Base-by-base conservation (phyloP, 2,113 vertebrate genomes). In the Corythoichthys intestinalis region DNA sequence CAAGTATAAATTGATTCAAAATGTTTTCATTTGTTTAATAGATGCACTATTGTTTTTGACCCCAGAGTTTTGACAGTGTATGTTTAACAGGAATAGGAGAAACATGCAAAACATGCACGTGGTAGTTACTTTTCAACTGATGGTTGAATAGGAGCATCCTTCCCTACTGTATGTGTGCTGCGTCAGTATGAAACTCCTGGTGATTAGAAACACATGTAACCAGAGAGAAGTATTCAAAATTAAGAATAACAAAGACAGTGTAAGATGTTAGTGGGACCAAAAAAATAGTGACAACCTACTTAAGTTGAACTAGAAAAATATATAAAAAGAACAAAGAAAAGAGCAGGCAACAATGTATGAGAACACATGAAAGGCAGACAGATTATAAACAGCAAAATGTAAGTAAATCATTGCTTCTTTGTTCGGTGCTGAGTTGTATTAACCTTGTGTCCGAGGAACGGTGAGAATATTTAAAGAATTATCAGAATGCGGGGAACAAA, bases 231-330 rank as follows among this genome's bases (percentile, higher is more conserved):
- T 41, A 53, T 48, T 65, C 67, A 54, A 77, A 77, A 79, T 81
- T 75, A 79, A 73, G 35, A 6, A 3, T 49, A 49, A 73, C 79
- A 74, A 81, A 83, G 78, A 79, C 81, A 83, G 70, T 77, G 46
- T 54, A 4, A n/a, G 76, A 79, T 79, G 81, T 68, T 35, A 49
- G 57, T 11, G 38, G 56, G 17, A 46, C 44, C 65, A 6, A 56
- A 44, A 44, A 70, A 70, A 68, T 28, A 76, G 58, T 66, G 38
- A 39, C 11, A 38, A 17, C 37, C 11, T 3, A 5, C 12, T 46
- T 38, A 41, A 41, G 70, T 65, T 41, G 34, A 68, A 69, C 75
- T 12, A 17, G 41, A 77, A 4, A 53, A 41, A 48, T 38, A 52
- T 69, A 57, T n/a, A 66, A 65, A 28, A 44, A n/a, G 14, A 41